A percentile compares a stretch with the other conserved stretches of the same genome.
Evolutionary conservation across 2,113 vertebrate genomes (phyloP).

Genomic region (Phainopepla nitens): DNA sequence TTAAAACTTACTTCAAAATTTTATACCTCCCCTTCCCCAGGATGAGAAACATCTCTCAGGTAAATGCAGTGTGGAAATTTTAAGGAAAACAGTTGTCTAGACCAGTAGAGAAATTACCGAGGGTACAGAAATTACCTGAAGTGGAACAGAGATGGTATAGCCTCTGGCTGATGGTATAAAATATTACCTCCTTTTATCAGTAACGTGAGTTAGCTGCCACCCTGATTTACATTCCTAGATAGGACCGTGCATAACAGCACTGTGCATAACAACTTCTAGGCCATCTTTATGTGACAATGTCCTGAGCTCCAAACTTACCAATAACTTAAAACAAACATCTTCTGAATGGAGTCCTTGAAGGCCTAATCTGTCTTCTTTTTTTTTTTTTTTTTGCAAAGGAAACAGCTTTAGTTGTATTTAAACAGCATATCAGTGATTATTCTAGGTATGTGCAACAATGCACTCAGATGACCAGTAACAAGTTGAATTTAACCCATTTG

Average conservation of each 20-base stretch:
- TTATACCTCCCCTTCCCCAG: not conserved
- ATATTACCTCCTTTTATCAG: not conserved
- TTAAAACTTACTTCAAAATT: not conserved
- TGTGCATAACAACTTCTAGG: not conserved
- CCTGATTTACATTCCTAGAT: not conserved
- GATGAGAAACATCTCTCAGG: not conserved
- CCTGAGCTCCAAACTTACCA: not conserved
- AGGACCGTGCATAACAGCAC: no score
- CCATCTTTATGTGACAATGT: not conserved
- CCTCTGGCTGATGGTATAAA: not conserved
- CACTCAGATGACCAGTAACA: not conserved
- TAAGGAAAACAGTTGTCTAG: not conserved
- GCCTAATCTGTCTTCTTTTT: not conserved
- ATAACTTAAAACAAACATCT: not conserved
- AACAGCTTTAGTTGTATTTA: not conserved
- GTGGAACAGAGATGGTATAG: not conserved
- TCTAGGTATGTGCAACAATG: not conserved
- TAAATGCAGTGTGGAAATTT: not conserved
- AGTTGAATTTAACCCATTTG: not conserved
- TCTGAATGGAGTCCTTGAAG: not conserved
- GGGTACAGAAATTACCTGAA: not conserved
- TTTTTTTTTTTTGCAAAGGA: not conserved
- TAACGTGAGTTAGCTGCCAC: not conserved
- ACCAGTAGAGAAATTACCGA: not conserved
- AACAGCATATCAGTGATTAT: not conserved